phyloP scores from a whole-genome alignment of 1,140 invertebrate genomes.

The Diorhabda sublineata region DNA sequence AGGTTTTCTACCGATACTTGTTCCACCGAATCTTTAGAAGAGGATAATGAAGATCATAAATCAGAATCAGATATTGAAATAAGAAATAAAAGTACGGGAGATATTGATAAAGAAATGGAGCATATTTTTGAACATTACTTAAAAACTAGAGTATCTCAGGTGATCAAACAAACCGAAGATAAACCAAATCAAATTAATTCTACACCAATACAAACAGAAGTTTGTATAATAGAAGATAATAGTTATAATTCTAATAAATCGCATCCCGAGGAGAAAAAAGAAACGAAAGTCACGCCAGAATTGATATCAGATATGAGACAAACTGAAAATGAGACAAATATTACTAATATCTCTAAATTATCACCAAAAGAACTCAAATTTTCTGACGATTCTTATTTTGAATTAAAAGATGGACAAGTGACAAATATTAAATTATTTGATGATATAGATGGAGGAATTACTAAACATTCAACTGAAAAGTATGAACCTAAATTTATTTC shows the following conservation, averaged over 20 bases:
- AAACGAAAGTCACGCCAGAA: not conserved
- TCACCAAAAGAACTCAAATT: not conserved
- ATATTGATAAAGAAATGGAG: conserved; percentile 31
- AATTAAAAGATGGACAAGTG: not conserved
- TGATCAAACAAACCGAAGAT: conserved; percentile 17
- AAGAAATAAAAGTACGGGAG: not conserved
- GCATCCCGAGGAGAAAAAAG: not conserved
- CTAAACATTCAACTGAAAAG: too few relatives aligned
- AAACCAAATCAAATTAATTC: not conserved
- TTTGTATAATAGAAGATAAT: not conserved
- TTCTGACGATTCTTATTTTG: not conserved
- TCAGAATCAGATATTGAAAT: not conserved
- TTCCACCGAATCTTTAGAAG: not conserved
- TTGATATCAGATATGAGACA: not conserved
- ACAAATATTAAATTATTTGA: not conserved
- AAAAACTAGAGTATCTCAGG: conserved; percentile 22
- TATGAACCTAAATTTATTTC: too few relatives aligned
- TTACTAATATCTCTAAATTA: not conserved
- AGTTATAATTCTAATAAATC: not conserved
- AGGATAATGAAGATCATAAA: not conserved
- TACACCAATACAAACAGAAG: not conserved
- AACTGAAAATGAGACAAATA: not conserved
- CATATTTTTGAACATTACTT: conserved; percentile 28
- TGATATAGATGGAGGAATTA: not conserved
- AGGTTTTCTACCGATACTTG: conserved; percentile 12